A percentile compares a stretch with the other conserved stretches of the same genome.
Conservation (phyloP, 1,140 invertebrate species). For the Rhopalosiphum padi region DNA sequence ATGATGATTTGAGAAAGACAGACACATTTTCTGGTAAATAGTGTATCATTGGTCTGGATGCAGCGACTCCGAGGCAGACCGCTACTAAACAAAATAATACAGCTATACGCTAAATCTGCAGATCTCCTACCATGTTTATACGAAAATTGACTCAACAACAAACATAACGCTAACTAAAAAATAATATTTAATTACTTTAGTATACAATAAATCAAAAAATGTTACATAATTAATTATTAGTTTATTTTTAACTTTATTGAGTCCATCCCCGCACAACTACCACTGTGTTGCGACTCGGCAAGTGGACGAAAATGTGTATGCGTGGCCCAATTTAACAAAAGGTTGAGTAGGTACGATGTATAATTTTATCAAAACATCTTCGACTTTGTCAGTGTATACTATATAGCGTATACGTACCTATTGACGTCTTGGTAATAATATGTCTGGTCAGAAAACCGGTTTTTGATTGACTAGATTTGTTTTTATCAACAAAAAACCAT, state of each 20-base stretch:
- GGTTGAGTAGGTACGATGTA: neutral
- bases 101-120: neutral
- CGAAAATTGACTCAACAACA: neutral
- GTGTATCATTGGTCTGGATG: too few species aligned
- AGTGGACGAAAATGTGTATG: neutral
- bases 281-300: too few species aligned
- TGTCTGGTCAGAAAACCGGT: neutral
- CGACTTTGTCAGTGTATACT: neutral
- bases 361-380: neutral
- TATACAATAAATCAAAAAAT: neutral
- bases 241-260: neutral
- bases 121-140: neutral
- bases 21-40: too few species aligned
- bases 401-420: too few species aligned
- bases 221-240: neutral
- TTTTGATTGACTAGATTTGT: too few species aligned
- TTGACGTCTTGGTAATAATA: neutral
- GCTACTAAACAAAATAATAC: neutral
- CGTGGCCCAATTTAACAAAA: neutral
- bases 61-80: too few species aligned
- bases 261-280: neutral
- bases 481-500: neutral
- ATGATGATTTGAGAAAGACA: too few species aligned
- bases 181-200: neutral
- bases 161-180: neutral